A percentile compares a stretch with the other conserved stretches of the same genome.
Conservation (phyloP, 2,888 invertebrate species). For the Antitype chi region DNA sequence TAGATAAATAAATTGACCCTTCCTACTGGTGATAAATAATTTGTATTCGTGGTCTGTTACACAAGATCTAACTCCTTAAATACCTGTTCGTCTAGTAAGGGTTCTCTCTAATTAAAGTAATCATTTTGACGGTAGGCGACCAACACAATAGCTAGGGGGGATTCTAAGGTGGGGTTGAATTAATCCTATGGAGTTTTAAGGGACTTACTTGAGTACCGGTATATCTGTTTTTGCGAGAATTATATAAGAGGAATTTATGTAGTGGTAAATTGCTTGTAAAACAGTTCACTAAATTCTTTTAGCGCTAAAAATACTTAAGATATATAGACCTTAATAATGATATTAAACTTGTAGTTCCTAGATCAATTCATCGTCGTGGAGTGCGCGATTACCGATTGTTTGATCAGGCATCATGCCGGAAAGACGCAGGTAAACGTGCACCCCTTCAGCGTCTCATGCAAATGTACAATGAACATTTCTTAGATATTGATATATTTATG, state of each 20-base stretch:
- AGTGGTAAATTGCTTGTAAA: not conserved
- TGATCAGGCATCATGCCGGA: no score
- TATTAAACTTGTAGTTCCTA: no score
- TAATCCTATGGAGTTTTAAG: conserved; percentile 55
- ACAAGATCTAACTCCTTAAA: conserved; percentile 31
- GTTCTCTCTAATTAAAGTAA: conserved; percentile 51
- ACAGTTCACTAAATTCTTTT: not conserved
- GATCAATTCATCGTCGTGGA: no score
- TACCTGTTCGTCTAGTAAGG: conserved; percentile 41
- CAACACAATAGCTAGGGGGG: conserved; percentile 19
- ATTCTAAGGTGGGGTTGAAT: conserved; percentile 40
- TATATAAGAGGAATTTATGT: not conserved
- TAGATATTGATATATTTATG: no score
- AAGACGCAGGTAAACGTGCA: no score
- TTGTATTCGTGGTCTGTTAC: conserved; percentile 8
- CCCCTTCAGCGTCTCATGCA: no score
- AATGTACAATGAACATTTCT: no score
- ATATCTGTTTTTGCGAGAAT: not conserved
- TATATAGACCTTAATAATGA: no score
- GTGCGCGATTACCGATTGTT: no score
- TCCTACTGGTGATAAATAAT: conserved; percentile 4
- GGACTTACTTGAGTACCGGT: not conserved
- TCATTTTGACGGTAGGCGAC: conserved; percentile 45
- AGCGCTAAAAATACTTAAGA: not conserved
- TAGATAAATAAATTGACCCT: not conserved